phyloP scores from a whole-genome alignment of 2,888 invertebrate species.

The Agrochola circellaris region DNA sequence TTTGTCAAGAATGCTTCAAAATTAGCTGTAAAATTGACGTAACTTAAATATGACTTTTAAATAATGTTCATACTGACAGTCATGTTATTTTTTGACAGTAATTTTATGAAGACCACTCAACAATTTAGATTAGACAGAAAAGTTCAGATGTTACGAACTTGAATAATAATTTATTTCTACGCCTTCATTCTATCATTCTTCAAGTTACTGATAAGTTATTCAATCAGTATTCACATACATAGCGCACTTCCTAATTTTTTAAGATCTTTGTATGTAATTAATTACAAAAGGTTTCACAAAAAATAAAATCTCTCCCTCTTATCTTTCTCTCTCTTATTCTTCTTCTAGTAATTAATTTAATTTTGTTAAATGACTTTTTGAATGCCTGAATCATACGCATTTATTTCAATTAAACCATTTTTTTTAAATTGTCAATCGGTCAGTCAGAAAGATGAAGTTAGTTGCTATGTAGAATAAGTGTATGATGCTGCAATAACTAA shows the following conservation, averaged over 20 bases:
- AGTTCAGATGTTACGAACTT: conserved; percentile 29
- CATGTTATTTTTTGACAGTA: neutral
- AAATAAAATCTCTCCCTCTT: no score
- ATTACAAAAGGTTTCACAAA: no score
- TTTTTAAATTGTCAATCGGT: no score
- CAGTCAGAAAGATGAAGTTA: no score
- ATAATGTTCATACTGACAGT: neutral
- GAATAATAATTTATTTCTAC: conserved; percentile 14
- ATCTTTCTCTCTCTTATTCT: no score
- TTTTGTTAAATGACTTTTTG: neutral
- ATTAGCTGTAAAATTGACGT: neutral
- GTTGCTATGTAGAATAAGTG: no score
- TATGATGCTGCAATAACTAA: neutral
- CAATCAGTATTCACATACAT: neutral
- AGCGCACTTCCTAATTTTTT: no score
- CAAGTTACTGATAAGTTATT: conserved; percentile 25
- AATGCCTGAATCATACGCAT: no score
- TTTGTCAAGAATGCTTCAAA: conserved; percentile 9
- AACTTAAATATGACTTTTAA: conserved; percentile 18
- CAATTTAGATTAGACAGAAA: conserved; percentile 9
- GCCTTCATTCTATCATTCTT: conserved; percentile 5
- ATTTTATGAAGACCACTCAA: conserved; percentile 12
- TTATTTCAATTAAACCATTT: no score
- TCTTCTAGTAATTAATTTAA: no score
- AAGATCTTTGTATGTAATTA: no score